Evolutionary conservation across 2,888 invertebrate species (phyloP).

Genomic region (Drosophila neoperkinsi): DNA sequence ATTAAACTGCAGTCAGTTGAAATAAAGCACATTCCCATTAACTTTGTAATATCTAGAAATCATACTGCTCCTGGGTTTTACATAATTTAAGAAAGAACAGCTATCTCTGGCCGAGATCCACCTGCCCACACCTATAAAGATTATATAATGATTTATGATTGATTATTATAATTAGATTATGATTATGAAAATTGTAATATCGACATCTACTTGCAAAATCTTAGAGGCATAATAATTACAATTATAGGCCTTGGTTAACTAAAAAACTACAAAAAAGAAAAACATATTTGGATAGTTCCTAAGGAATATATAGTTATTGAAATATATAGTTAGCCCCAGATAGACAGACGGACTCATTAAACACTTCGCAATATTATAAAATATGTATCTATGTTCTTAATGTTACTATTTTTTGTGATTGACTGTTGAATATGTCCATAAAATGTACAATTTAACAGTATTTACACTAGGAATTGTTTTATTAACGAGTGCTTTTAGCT

Average conservation of each 20-base stretch:
- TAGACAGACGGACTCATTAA: background rate
- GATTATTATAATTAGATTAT: background rate
- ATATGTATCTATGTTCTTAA: background rate
- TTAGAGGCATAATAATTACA: background rate
- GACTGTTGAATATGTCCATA: background rate
- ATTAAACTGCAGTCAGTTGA: background rate
- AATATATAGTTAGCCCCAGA: too few species aligned
- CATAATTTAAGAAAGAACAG: background rate
- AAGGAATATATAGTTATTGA: too few species aligned
- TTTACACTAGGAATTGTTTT: background rate
- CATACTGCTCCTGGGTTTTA: background rate
- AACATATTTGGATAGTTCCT: too few species aligned
- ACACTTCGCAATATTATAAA: background rate
- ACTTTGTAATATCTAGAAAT: background rate
- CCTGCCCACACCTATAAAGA: background rate
- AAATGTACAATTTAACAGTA: background rate
- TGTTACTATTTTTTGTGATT: background rate
- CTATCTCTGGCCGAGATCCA: background rate
- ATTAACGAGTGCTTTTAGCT: conserved; percentile 6
- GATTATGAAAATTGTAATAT: background rate
- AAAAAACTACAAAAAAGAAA: background rate
- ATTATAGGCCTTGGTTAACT: background rate
- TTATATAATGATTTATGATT: background rate
- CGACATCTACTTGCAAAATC: background rate
- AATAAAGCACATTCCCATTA: background rate